A percentile compares a stretch with the other conserved stretches of the same genome.
Conservation (phyloP, 2,797 vertebrate species). For the Rhynchotus rufescens region DNA sequence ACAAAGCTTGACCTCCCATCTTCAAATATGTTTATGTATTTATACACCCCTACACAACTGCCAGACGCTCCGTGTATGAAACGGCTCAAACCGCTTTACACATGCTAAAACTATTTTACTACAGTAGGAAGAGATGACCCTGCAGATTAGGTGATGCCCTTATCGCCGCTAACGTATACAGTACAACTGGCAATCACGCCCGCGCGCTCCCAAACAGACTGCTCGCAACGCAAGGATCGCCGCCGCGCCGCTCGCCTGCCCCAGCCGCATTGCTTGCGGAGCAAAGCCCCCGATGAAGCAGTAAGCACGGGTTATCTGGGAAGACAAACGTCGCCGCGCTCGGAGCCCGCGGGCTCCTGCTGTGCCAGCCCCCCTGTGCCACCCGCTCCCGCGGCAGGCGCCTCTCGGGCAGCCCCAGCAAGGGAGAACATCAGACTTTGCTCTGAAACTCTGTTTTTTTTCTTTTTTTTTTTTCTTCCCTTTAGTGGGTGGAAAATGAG, state of each 20-base stretch:
- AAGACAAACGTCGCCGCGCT: not conserved
- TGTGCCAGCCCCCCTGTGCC: too few species aligned
- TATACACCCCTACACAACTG: not conserved
- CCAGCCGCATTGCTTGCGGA: not conserved
- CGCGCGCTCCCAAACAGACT: not conserved
- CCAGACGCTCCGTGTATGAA: conserved; percentile 35
- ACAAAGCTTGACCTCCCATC: not conserved
- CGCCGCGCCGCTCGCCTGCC: not conserved
- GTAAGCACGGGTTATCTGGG: not conserved
- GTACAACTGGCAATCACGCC: conserved; percentile 30
- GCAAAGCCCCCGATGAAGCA: not conserved
- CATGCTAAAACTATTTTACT: conserved; percentile 57
- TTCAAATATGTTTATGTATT: conserved; percentile 15
- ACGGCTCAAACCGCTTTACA: conserved; percentile 46
- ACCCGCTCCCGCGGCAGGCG: not conserved
- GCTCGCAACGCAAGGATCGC: conserved; percentile 30
- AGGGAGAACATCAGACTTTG: not conserved
- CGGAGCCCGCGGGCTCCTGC: too few species aligned
- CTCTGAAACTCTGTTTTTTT: not conserved
- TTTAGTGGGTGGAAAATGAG: too few species aligned
- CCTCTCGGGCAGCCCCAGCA: not conserved
- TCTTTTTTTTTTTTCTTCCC: too few species aligned
- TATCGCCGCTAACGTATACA: conserved; percentile 67
- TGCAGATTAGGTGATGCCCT: conserved; percentile 58
- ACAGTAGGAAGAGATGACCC: conserved; percentile 71